Percentiles rank a stretch among this genome's conserved stretches.
These are phyloP conservation scores for Prolemur simus DNA, from an alignment of 2,113 vertebrate genomes.

Conservation along the genomic window DNA sequence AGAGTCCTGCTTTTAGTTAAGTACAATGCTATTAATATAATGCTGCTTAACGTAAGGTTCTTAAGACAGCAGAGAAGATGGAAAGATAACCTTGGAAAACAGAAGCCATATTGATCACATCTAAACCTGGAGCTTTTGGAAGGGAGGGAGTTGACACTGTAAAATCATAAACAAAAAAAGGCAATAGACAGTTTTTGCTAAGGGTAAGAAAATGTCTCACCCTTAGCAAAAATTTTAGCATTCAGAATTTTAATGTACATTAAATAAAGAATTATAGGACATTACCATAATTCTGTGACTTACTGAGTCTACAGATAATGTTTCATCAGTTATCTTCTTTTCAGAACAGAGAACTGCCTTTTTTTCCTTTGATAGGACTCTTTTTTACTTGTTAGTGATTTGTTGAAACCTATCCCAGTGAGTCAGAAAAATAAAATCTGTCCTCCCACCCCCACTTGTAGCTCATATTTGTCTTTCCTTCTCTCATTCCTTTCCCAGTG, in stretches of 20 bases:
- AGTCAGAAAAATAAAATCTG: slow-evolving; percentile 55
- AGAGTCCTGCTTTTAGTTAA: not conserved
- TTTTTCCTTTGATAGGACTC: not conserved
- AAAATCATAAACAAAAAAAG: not conserved
- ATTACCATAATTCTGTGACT: not conserved
- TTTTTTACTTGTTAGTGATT: slow-evolving; percentile 15
- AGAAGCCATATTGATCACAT: not conserved
- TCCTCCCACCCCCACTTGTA: slow-evolving; percentile 29
- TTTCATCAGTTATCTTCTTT: not conserved
- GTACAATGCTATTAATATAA: not conserved
- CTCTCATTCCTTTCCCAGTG: not conserved
- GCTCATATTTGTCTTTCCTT: slow-evolving; percentile 63
- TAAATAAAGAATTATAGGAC: not conserved
- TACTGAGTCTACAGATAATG: not conserved
- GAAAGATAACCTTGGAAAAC: not conserved
- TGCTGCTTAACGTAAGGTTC: not conserved
- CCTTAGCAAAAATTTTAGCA: too few relatives aligned
- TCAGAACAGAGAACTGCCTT: not conserved
- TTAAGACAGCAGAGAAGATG: not conserved
- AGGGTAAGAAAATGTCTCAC: not conserved
- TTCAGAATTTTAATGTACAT: not conserved
- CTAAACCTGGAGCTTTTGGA: not conserved
- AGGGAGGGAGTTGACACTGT: not conserved
- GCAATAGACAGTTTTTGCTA: not conserved
- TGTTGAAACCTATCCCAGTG: slow-evolving; percentile 51